These are phyloP conservation scores for Caracal caracal DNA, from an alignment of 2,113 vertebrate species.

Conservation along the genomic window DNA sequence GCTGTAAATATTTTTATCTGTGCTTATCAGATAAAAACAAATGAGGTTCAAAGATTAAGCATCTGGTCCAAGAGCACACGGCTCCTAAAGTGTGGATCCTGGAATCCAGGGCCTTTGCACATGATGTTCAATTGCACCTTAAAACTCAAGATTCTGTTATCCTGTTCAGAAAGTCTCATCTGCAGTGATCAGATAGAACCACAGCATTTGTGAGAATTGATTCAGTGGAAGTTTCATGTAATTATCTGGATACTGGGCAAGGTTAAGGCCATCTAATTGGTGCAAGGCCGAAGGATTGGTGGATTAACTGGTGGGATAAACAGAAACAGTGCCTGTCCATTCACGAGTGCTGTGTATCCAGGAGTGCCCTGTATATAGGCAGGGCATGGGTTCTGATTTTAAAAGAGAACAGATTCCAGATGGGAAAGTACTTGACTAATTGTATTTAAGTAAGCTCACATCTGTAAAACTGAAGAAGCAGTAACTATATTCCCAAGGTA, in stretches of 20 bases:
- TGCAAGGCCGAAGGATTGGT: background rate
- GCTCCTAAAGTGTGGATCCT: background rate
- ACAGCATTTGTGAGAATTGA: background rate
- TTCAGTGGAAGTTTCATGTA: background rate
- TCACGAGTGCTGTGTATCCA: background rate
- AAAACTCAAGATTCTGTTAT: background rate
- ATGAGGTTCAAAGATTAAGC: background rate
- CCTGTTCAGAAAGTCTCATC: background rate
- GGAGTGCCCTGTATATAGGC: background rate
- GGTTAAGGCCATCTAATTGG: background rate
- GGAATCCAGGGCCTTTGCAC: background rate
- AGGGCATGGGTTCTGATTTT: background rate
- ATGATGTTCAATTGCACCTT: background rate
- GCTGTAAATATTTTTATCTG: background rate
- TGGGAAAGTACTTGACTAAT: background rate
- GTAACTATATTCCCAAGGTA: background rate
- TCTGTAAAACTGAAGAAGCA: background rate
- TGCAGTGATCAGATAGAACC: background rate
- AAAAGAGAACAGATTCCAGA: background rate
- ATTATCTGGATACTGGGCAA: background rate
- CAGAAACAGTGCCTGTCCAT: background rate
- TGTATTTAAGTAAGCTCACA: background rate
- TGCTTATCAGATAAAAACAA: background rate
- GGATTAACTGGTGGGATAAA: background rate
- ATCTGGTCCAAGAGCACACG: background rate